Base-by-base conservation (phyloP, 2,888 invertebrate species). In the Drosophila borealis region DNA sequence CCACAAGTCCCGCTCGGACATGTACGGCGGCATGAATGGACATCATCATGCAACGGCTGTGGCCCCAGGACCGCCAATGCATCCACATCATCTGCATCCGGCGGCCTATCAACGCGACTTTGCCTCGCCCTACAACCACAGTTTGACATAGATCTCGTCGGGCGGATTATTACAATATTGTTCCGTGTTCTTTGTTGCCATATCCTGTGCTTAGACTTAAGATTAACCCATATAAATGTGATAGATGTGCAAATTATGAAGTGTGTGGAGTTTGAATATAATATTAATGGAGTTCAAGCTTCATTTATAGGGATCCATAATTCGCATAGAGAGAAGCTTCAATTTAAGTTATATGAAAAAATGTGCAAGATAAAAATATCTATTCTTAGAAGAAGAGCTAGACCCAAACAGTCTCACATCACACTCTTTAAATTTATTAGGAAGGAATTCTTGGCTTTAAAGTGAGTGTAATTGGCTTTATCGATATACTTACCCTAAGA, bases 41-140 rank as follows among this genome's bases (percentile, higher is more conserved):
- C 92, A 91, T 76, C 91, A 91, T 67, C 92, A 92, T 75, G 9
- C 79, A 4, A 39, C 54, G 0, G 10, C 44, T 6, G 50, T 67
- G 3, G 25, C 69, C 0, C 46, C 84, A 64, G 57, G 39, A 13
- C 75, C 78, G 0, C 74, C 80, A 3, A 91, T 91, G 76, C 85
- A 85, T 61, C 86, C 90, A 3, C 92, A 92, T 79, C 91, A 92
- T 63, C 69, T 91, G 44, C 92, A 92, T 81, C 90, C 92, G 6
- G 82, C 82, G 9, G 88, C 92, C 1, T 92, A 92, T 81, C 92
- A 92, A 62, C 85, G 92, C 0, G 92, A 92, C 73, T 92, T 92
- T 50, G 91, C 90, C 36, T 92, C 92, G 25, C 92, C 92, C 6
- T 92, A 92, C 61, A 90, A 89, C n/a, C 92, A 92, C 60, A 91